Conservation (phyloP, 2,797 vertebrate genomes). For the Dallia pectoralis region DNA sequence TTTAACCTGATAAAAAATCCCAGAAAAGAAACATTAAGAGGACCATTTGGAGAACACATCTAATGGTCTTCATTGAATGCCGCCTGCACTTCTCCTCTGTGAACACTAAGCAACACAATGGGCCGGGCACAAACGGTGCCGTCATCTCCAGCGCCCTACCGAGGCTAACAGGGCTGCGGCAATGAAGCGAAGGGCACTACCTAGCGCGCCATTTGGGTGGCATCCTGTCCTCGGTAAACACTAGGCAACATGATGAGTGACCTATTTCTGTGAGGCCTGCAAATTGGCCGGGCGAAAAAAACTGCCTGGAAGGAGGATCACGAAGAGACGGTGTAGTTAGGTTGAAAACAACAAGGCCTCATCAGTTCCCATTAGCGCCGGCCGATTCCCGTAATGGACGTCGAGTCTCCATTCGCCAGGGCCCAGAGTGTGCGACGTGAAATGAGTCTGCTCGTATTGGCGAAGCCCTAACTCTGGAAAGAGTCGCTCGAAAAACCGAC, state of each 20-base stretch:
- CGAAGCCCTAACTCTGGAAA: too few species aligned
- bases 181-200: background rate
- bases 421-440: background rate
- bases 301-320: background rate
- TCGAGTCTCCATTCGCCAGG: background rate
- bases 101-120: constrained; percentile 15
- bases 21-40: background rate
- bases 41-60: background rate
- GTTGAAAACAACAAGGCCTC: background rate
- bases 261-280: constrained; percentile 17
- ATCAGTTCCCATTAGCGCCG: background rate
- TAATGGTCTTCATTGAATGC: constrained; percentile 8
- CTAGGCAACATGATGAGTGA: constrained; percentile 23
- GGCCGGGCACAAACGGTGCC: background rate
- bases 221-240: constrained; percentile 3
- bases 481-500: too few species aligned
- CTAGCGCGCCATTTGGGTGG: background rate
- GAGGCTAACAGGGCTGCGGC: background rate
- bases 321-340: background rate
- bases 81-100: background rate
- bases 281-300: constrained; percentile 7
- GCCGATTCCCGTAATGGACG: background rate
- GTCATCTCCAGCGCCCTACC: background rate
- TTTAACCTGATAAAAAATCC: background rate
- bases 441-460: background rate